Evolutionary conservation across 1,140 invertebrate genomes (phyloP).

Genomic region (Drosophila kanapiae): DNA sequence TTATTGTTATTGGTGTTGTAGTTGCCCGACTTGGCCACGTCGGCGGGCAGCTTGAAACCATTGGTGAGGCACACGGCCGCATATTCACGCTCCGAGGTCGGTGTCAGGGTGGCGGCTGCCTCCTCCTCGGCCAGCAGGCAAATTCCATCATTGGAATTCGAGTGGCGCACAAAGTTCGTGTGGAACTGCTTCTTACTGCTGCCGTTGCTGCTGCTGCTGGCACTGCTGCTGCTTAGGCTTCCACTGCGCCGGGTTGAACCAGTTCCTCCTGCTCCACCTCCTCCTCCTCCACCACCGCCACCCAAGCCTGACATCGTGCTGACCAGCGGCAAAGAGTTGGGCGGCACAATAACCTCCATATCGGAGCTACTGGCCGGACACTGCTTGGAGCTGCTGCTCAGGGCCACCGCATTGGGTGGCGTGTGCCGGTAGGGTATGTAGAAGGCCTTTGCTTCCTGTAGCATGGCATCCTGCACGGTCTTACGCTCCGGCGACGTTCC

Average conservation of each 20-base stretch:
- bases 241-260: constrained; percentile 60
- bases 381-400: constrained; percentile 56
- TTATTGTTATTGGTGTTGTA: constrained; percentile 34
- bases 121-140: constrained; percentile 81
- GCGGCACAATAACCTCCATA: constrained; percentile 65
- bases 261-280: constrained; percentile 16
- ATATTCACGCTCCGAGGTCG: constrained; percentile 76
- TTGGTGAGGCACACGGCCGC: constrained; percentile 66
- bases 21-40: constrained; percentile 48
- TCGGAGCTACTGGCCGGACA: constrained; percentile 62
- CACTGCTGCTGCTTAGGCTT: constrained; percentile 77
- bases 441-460: constrained; percentile 70
- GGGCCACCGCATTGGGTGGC: constrained; percentile 69
- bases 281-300: constrained; percentile 8
- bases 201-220: constrained; percentile 67
- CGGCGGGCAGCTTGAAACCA: constrained; percentile 75
- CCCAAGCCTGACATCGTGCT: constrained; percentile 58
- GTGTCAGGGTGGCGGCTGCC: constrained; percentile 76
- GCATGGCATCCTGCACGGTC: constrained; percentile 59
- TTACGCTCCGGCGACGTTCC: constrained; percentile 62
- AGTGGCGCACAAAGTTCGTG: constrained; percentile 78
- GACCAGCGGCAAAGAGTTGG: constrained; percentile 72
- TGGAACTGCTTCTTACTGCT: constrained; percentile 77
- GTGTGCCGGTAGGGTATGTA: constrained; percentile 79
- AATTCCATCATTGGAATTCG: constrained; percentile 82